Evolutionary conservation across 2,888 invertebrate genomes (phyloP).

Genomic region (Drosophila antonietae): DNA sequence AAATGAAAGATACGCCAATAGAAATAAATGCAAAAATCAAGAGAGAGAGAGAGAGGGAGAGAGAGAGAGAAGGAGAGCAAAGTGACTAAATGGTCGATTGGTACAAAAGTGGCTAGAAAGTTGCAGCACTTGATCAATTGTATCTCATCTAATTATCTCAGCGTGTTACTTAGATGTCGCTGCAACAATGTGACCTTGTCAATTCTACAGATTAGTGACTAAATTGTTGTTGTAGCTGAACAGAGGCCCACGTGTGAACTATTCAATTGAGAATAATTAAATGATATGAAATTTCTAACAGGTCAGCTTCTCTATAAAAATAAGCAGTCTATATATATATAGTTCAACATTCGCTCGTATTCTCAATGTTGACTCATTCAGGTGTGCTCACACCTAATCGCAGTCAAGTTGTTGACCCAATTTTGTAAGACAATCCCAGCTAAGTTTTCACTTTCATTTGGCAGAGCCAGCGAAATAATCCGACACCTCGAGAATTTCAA

Average conservation of each 20-base stretch:
- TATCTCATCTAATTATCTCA: constrained; percentile 39
- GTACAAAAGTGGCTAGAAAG: constrained; percentile 15
- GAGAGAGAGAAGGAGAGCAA: not conserved
- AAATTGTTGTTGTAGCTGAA: constrained; percentile 13
- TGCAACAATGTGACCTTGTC: constrained; percentile 57
- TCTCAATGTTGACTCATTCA: constrained; percentile 48
- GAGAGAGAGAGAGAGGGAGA: not conserved
- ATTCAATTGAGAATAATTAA: constrained; percentile 41
- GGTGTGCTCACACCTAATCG: constrained; percentile 25
- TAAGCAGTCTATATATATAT: not conserved
- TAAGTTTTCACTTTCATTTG: constrained; percentile 45
- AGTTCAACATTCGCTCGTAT: not conserved
- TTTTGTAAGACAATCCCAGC: constrained; percentile 55
- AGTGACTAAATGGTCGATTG: not conserved
- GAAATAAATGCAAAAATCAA: constrained; percentile 7
- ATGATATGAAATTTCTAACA: not conserved
- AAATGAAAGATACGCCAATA: not conserved
- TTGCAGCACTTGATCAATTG: constrained; percentile 15
- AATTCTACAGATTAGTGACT: constrained; percentile 43
- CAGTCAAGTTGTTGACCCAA: constrained; percentile 65
- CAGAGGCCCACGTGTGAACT: constrained; percentile 35
- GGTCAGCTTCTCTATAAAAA: constrained; percentile 13
- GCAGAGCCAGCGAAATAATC: constrained; percentile 30
- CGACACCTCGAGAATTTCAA: constrained; percentile 40
- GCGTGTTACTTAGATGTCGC: constrained; percentile 19